Conservation (phyloP, 2,888 invertebrate genomes). For the Tinea pellionella region DNA sequence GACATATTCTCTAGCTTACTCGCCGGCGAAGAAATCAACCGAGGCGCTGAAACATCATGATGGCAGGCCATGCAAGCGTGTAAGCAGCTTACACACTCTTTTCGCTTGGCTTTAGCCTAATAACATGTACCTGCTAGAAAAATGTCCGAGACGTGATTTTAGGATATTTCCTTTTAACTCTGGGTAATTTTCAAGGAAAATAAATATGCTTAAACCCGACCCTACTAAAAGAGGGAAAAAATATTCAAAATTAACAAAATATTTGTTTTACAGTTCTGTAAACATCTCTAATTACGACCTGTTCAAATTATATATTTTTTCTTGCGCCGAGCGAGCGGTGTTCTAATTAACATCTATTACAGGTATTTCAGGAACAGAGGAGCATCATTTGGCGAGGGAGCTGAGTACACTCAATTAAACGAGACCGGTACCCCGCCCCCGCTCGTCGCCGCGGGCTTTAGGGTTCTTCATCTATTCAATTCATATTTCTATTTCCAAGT, state of each 20-base stretch:
- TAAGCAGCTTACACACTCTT: neutral
- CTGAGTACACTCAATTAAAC: conserved; percentile 67
- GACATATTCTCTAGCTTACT: neutral
- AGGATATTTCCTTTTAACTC: conserved; percentile 37
- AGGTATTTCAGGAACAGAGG: conserved; percentile 62
- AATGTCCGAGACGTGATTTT: conserved; percentile 45
- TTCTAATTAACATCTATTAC: conserved; percentile 68
- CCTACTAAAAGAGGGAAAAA: conserved; percentile 48
- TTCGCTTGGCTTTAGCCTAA: neutral
- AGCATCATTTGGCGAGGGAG: conserved; percentile 62
- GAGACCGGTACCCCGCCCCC: conserved; percentile 24
- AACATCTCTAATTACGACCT: conserved; percentile 69
- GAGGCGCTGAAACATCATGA: neutral
- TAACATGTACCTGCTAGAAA: neutral
- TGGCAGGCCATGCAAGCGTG: too few relatives aligned
- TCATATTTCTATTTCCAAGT: conserved; percentile 4
- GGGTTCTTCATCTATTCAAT: conserved; percentile 8
- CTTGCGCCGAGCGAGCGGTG: conserved; percentile 47
- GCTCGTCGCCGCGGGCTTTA: conserved; percentile 19
- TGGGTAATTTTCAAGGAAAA: conserved; percentile 43
- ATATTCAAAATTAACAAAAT: conserved; percentile 66
- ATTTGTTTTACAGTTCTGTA: conserved; percentile 66
- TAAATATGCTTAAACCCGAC: conserved; percentile 67
- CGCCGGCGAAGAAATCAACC: neutral
- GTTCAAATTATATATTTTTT: conserved; percentile 66